These are phyloP conservation scores for Heterotilapia buettikoferi DNA, from an alignment of 2,113 vertebrate species.

Conservation along the genomic window DNA sequence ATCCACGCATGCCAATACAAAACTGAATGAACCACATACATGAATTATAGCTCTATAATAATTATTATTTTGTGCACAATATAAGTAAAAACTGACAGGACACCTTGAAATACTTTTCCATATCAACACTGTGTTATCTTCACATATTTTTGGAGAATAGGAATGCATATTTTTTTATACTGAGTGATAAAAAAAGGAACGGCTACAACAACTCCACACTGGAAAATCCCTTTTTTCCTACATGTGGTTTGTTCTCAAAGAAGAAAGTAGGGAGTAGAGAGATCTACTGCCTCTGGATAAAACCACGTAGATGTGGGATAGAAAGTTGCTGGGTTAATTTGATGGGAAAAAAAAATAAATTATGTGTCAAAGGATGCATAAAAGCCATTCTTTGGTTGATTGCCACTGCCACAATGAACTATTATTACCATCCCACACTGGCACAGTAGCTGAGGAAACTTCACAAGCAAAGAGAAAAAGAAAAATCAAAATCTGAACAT, in stretches of 20 bases:
- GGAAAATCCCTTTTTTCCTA: slow-evolving; percentile 24
- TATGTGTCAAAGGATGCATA: neutral
- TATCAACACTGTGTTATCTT: neutral
- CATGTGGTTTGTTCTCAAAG: slow-evolving; percentile 30
- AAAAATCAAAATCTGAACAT: neutral
- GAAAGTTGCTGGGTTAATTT: neutral
- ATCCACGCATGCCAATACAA: slow-evolving; percentile 16
- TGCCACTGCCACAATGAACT: neutral
- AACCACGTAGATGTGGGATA: neutral
- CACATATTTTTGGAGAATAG: neutral
- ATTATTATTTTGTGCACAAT: neutral
- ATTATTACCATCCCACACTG: slow-evolving; percentile 14
- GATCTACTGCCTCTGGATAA: slow-evolving; percentile 10
- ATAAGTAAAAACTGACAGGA: neutral
- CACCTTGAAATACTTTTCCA: neutral
- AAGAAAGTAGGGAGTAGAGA: neutral
- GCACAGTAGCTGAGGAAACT: neutral
- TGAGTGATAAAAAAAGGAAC: neutral
- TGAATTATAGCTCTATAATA: neutral
- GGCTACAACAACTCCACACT: neutral
- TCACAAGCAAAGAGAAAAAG: neutral
- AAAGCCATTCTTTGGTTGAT: slow-evolving; percentile 12
- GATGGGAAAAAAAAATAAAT: neutral
- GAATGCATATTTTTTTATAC: neutral
- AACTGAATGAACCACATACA: neutral